phyloP scores from a whole-genome alignment of 2,888 invertebrate genomes.

The Zygogramma bicolorata region DNA sequence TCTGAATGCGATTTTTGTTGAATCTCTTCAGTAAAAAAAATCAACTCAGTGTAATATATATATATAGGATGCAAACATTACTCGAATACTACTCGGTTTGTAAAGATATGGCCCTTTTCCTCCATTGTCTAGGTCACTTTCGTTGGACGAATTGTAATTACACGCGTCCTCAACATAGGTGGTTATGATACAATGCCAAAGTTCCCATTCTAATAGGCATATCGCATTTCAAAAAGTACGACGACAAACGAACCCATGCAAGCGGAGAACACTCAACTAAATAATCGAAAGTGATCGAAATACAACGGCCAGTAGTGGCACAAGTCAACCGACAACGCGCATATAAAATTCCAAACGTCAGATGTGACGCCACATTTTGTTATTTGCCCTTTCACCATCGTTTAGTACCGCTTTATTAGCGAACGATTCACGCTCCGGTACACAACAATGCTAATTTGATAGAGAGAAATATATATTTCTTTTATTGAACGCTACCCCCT shows the following conservation, averaged over 20 bases:
- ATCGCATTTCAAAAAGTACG: constrained; percentile 1
- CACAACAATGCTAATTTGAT: constrained; percentile 64
- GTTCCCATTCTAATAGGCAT: background rate
- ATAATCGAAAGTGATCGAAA: constrained; percentile 12
- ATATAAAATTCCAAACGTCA: constrained; percentile 40
- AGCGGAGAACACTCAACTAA: background rate
- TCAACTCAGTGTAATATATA: no score
- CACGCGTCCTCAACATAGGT: background rate
- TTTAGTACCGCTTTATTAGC: constrained; percentile 64
- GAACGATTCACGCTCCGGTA: constrained; percentile 62
- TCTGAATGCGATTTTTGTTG: no score
- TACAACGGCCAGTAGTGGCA: constrained; percentile 30
- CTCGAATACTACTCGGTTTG: no score
- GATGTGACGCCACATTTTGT: constrained; percentile 37
- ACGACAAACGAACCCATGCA: background rate
- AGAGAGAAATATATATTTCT: constrained; percentile 58
- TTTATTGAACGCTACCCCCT: constrained; percentile 52
- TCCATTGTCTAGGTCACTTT: background rate
- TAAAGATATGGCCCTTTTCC: no score
- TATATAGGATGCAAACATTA: no score
- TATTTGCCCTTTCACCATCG: constrained; percentile 47
- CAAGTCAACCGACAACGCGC: constrained; percentile 43
- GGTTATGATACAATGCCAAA: background rate
- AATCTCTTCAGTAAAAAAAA: no score
- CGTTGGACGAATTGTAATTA: background rate